phyloP scores from a whole-genome alignment of 2,888 invertebrate genomes.

The Phengaris alcon region DNA sequence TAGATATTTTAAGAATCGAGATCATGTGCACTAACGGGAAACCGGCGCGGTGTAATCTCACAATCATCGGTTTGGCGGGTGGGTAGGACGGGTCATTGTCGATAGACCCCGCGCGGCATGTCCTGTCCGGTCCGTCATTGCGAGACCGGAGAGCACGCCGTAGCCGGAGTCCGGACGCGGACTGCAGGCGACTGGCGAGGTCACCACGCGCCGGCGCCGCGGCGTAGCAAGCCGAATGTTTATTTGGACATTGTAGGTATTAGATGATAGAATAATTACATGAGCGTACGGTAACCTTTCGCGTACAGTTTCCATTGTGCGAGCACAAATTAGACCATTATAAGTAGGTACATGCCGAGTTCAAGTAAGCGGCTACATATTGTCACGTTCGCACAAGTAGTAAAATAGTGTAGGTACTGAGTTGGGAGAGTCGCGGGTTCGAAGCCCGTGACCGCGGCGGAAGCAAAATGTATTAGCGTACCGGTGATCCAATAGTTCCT shows the following conservation, averaged over 20 bases:
- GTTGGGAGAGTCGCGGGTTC: background rate
- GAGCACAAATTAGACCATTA: background rate
- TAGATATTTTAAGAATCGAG: too few species aligned
- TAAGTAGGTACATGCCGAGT: background rate
- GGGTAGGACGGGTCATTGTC: too few species aligned
- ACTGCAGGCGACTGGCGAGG: background rate
- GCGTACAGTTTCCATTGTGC: background rate
- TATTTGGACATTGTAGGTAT: background rate
- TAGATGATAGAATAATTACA: background rate
- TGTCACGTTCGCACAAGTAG: background rate
- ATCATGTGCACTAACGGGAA: background rate
- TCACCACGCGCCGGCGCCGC: background rate
- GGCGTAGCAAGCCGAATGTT: background rate
- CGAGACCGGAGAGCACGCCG: background rate
- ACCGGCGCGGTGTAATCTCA: background rate
- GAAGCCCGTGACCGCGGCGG: background rate
- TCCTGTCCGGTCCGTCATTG: background rate
- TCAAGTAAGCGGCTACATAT: background rate
- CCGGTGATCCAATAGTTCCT: too few species aligned
- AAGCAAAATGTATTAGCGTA: too few species aligned
- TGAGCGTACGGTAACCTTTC: background rate
- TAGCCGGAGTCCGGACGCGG: too few species aligned
- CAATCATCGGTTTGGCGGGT: background rate
- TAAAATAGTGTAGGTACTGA: background rate
- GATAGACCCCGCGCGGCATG: background rate